These are phyloP conservation scores for Porphyrio hochstetteri DNA, from an alignment of 2,113 vertebrate species.

Conservation along the genomic window DNA sequence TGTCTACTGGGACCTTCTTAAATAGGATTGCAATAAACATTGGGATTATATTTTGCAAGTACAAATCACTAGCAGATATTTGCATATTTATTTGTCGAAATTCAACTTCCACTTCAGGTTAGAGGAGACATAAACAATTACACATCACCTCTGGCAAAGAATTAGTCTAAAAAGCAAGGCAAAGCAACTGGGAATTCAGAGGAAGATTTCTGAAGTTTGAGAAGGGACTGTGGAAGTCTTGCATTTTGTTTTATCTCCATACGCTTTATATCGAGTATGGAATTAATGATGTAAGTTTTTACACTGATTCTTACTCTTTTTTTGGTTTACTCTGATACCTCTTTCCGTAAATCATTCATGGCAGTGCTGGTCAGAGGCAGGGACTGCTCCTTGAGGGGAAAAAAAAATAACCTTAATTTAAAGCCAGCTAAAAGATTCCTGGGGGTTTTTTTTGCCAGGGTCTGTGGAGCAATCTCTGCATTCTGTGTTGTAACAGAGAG, in stretches of 20 bases:
- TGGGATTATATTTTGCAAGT: slow-evolving; percentile 34
- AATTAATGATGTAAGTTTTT: neutral
- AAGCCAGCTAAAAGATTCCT: neutral
- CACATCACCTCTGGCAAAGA: slow-evolving; percentile 12
- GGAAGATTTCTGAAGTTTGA: neutral
- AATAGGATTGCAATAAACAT: neutral
- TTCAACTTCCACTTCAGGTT: slow-evolving; percentile 27
- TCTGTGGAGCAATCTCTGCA: neutral
- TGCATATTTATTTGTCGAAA: slow-evolving; percentile 29
- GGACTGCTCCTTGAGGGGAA: neutral
- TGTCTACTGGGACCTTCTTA: neutral
- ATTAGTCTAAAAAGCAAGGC: neutral
- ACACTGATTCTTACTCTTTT: neutral
- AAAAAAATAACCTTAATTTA: neutral
- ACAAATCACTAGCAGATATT: slow-evolving; percentile 7
- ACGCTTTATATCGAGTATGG: neutral
- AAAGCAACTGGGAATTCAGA: neutral
- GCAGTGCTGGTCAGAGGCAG: neutral
- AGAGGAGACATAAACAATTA: neutral
- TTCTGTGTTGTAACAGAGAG: neutral
- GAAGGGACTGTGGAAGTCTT: neutral
- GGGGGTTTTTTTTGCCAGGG: neutral
- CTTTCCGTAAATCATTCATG: neutral
- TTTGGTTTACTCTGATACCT: neutral
- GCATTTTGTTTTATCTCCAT: neutral